Evolutionary conservation across 1,140 invertebrate genomes (phyloP).

Genomic region (Solen grandis): DNA sequence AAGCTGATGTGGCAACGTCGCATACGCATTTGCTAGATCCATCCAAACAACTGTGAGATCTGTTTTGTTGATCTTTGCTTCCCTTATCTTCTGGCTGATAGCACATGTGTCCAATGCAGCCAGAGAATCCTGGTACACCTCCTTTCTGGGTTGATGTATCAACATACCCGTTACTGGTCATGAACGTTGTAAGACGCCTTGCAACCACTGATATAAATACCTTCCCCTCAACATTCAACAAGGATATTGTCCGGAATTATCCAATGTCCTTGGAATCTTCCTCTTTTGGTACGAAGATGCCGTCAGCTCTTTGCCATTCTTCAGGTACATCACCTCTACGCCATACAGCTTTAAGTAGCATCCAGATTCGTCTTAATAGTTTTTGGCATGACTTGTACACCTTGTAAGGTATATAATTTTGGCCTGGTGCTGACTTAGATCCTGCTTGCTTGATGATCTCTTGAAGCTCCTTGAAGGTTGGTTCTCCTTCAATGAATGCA

Average conservation of each 20-base stretch:
- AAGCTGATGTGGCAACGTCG: not conserved
- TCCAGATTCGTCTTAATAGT: not conserved
- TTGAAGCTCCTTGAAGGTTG: not conserved
- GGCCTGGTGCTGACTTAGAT: not conserved
- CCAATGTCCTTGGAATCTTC: conserved; percentile 32
- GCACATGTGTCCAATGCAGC: not conserved
- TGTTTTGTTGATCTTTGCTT: not conserved
- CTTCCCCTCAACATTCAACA: conserved; percentile 43
- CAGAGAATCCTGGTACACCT: not conserved
- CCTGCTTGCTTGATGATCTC: not conserved
- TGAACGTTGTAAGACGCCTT: conserved; percentile 1
- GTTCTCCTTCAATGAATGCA: not conserved
- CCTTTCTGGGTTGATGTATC: conserved; percentile 10
- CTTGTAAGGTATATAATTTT: not conserved
- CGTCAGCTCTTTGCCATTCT: conserved; percentile 33
- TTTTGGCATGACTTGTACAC: not conserved
- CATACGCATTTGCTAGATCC: not conserved
- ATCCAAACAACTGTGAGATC: not conserved
- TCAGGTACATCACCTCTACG: conserved; percentile 13
- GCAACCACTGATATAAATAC: conserved; percentile 42
- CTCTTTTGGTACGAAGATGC: conserved; percentile 26
- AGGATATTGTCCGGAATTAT: conserved; percentile 45
- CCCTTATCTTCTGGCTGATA: not conserved
- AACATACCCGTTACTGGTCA: not conserved
- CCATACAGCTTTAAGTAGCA: not conserved